phyloP scores from a whole-genome alignment of 2,113 vertebrate genomes.

The Rana temporaria region DNA sequence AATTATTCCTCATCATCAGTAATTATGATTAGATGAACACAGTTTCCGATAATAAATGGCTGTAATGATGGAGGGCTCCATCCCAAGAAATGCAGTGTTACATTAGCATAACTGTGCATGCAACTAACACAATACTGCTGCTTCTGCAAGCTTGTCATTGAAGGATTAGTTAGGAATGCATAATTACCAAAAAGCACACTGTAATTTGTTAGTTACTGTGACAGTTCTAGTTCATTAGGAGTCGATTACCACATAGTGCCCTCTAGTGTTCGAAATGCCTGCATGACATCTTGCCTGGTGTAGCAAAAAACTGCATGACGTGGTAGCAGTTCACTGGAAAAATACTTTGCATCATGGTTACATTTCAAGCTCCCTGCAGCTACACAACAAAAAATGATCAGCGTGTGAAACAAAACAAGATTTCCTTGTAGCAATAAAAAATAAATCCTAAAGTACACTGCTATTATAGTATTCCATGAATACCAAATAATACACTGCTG shows the following conservation, averaged over 20 bases:
- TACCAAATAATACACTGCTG: too few species aligned
- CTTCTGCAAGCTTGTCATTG: constrained; percentile 86
- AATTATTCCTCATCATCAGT: constrained; percentile 93
- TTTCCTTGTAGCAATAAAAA: too few species aligned
- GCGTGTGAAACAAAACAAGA: too few species aligned
- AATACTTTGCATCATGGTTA: too few species aligned
- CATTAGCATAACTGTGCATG: constrained; percentile 88
- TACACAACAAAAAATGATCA: too few species aligned
- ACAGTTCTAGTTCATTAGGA: constrained; percentile 91
- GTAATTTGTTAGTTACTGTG: constrained; percentile 88
- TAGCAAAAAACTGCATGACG: constrained; percentile 4
- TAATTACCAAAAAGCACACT: constrained; percentile 88
- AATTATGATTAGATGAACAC: constrained; percentile 89
- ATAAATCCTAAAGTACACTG: too few species aligned
- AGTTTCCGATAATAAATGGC: constrained; percentile 83
- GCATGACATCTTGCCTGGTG: neutral
- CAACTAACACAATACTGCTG: constrained; percentile 76
- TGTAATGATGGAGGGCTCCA: constrained; percentile 84
- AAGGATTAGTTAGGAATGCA: constrained; percentile 96
- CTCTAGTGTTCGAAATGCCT: constrained; percentile 79
- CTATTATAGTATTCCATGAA: too few species aligned
- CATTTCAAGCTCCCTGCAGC: too few species aligned
- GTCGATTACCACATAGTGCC: constrained; percentile 91
- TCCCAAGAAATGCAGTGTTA: constrained; percentile 81
- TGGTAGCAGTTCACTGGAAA: neutral